phyloP scores from a whole-genome alignment of 2,888 invertebrate genomes.

The Lasioglossum malachurum region DNA sequence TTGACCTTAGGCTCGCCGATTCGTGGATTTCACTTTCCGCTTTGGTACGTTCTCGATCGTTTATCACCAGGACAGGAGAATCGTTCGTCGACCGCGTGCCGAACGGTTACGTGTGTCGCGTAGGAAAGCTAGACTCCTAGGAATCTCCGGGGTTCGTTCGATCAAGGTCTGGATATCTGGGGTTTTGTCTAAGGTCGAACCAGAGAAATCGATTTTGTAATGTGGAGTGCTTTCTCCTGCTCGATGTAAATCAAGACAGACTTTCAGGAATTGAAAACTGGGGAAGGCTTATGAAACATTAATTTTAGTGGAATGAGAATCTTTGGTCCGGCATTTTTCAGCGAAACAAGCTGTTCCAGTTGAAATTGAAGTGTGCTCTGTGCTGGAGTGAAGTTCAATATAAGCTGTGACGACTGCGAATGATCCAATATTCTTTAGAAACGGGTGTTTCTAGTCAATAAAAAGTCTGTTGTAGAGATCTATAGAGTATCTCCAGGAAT shows the following conservation, averaged over 20 bases:
- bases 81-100: not conserved
- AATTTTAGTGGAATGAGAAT: not conserved
- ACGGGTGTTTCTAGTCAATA: not conserved
- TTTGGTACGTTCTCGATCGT: slow-evolving; percentile 12
- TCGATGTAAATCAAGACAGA: slow-evolving; percentile 30
- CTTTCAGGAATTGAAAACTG: not conserved
- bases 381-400: too few relatives aligned
- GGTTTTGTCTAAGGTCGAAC: slow-evolving; percentile 28
- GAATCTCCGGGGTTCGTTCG: not conserved
- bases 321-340: not conserved
- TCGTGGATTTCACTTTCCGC: slow-evolving; percentile 66
- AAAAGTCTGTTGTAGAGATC: not conserved
- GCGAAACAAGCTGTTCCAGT: not conserved
- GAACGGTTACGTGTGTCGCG: slow-evolving; percentile 1
- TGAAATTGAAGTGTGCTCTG: not conserved
- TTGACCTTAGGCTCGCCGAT: slow-evolving; percentile 44
- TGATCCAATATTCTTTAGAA: not conserved
- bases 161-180: slow-evolving; percentile 24
- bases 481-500: not conserved
- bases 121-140: slow-evolving; percentile 5
- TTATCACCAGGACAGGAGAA: not conserved
- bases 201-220: slow-evolving; percentile 56
- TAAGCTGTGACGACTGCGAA: too few relatives aligned
- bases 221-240: slow-evolving; percentile 46
- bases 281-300: not conserved